phyloP scores from a whole-genome alignment of 2,888 invertebrate genomes.

The Allacma fusca region DNA sequence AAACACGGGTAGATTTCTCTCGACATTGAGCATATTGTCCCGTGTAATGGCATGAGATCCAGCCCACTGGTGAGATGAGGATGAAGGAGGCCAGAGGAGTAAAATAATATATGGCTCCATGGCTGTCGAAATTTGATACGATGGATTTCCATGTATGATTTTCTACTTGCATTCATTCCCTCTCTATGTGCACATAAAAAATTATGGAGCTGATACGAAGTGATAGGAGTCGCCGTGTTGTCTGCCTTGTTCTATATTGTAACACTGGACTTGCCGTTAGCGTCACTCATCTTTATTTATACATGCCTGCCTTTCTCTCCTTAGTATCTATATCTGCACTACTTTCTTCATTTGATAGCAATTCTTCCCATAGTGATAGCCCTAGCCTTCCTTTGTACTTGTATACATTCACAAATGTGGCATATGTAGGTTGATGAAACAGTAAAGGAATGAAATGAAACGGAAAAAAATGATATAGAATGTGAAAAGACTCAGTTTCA shows the following conservation, averaged over 20 bases:
- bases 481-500: slow-evolving; percentile 33
- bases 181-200: not conserved
- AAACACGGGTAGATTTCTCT: slow-evolving; percentile 11
- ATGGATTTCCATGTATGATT: slow-evolving; percentile 33
- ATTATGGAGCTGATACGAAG: not conserved
- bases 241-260: not conserved
- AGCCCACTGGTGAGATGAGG: slow-evolving; percentile 1
- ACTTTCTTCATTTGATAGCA: not conserved
- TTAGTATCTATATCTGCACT: not conserved
- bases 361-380: too few relatives aligned
- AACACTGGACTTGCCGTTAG: not conserved
- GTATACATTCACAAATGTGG: too few relatives aligned
- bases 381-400: too few relatives aligned
- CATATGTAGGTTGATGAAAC: not conserved
- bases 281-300: not conserved
- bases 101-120: slow-evolving; percentile 44
- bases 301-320: not conserved
- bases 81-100: slow-evolving; percentile 29
- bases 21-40: slow-evolving; percentile 9
- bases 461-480: slow-evolving; percentile 23
- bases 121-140: slow-evolving; percentile 44
- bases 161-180: slow-evolving; percentile 10
- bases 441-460: slow-evolving; percentile 29
- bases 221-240: not conserved
- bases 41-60: slow-evolving; percentile 29